Evolutionary conservation across 2,113 vertebrate genomes (phyloP), one percentile per base, ranked within the genome.

Genomic region (Jacana jacana): DNA sequence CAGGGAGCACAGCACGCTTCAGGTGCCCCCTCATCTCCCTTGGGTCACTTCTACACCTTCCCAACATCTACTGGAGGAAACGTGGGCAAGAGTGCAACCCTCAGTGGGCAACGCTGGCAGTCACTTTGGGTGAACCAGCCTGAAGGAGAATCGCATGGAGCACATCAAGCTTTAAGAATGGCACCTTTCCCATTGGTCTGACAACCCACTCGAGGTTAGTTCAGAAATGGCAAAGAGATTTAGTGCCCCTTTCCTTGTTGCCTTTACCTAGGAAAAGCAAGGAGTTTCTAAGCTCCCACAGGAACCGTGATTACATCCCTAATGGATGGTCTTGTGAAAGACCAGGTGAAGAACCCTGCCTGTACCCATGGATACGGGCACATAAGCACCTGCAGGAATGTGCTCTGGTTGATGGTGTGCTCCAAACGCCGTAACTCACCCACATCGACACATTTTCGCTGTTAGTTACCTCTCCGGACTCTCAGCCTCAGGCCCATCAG

Each of bases 31-130:
- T 73, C 17, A 7, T 52, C 35, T 86, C 7, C 22, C 42, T 19
- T 77, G 27, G 22, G 49, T 33, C 24, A 17, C 30, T 39, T 23
- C 64, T 86, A 44, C 58, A 57, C 4, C 37, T 77, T 91, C 54
- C 35, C 49, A 69, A 17, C 5, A 42, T 22, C 23, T 19, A 25
- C 0, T 55, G 18, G 22, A 28, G 24, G 20, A 55, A 81, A 40
- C 14, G 15, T 1, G 24, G 37, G 11, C 33, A 77, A 19, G 39
- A 77, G 18, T 9, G 15, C 64, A 81, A 15, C 19, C 9, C 37
- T 90, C 64, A 18, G 0, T 2, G 0, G 1, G 10, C 11, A 42
- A 35, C 11, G 42, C 17, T 22, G 25, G n/a, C 17, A 24, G 31
- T 66, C 10, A 27, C 8, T 28, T 64, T 13, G n/a, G 28, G 31